These are phyloP conservation scores for Bhutanitis thaidina DNA, from an alignment of 2,888 invertebrate species.

Conservation along the genomic window DNA sequence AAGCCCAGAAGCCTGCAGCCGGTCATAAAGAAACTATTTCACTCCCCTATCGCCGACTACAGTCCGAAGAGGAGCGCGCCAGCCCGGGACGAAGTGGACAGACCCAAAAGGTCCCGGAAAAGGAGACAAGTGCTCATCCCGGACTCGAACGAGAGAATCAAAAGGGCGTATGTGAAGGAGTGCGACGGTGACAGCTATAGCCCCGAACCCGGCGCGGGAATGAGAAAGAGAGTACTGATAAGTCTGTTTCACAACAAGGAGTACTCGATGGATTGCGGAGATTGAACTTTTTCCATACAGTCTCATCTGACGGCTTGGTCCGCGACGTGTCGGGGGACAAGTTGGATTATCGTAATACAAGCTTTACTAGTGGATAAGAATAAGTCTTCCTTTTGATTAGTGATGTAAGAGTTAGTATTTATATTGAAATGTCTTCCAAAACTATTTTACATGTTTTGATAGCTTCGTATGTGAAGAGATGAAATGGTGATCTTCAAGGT, in stretches of 20 bases:
- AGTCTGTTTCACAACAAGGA: constrained; percentile 63
- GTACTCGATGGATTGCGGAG: constrained; percentile 52
- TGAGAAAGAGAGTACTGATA: constrained; percentile 55
- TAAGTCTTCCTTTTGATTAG: background rate
- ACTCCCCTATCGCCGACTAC: constrained; percentile 46
- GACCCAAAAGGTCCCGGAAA: constrained; percentile 42
- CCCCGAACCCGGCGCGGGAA: constrained; percentile 42
- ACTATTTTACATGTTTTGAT: background rate
- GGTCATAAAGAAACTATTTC: constrained; percentile 63
- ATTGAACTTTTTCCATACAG: too few species aligned
- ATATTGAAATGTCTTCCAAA: background rate
- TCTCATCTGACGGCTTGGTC: too few species aligned
- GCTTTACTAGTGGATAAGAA: background rate
- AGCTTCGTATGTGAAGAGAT: too few species aligned
- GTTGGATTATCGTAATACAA: too few species aligned
- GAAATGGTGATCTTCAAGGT: too few species aligned
- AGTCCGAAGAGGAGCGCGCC: constrained; percentile 29
- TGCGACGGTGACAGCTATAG: constrained; percentile 48
- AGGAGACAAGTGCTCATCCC: constrained; percentile 51
- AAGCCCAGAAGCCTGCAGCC: constrained; percentile 45
- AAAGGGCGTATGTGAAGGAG: constrained; percentile 54
- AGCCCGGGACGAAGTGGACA: constrained; percentile 18
- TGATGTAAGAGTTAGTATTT: background rate
- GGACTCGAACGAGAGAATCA: constrained; percentile 47
- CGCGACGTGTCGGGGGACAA: too few species aligned